Percentiles rank a stretch among this genome's conserved stretches.
These are phyloP conservation scores for Sander lucioperca DNA, from an alignment of 2,113 vertebrate species.

Conservation along the genomic window DNA sequence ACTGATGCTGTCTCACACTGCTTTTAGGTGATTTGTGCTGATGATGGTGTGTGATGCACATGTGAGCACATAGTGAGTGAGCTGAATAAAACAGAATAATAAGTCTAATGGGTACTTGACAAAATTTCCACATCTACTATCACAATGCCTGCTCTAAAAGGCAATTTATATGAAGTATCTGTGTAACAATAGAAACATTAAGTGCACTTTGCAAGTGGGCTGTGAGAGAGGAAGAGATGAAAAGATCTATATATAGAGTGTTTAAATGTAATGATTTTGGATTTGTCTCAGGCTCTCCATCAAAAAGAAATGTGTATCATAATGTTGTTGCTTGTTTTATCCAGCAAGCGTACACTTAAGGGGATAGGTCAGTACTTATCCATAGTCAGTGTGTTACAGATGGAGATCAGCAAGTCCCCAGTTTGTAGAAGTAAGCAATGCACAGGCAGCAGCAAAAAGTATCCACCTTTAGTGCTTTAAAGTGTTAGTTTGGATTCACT, in stretches of 20 bases:
- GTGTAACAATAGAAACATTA: background rate
- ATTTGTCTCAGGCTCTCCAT: background rate
- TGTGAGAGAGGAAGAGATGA: background rate
- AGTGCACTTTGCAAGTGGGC: background rate
- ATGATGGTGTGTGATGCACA: background rate
- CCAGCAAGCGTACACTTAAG: background rate
- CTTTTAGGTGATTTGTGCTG: constrained; percentile 2
- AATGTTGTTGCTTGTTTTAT: background rate
- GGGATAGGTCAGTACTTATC: no score
- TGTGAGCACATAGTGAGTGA: background rate
- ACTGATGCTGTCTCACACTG: background rate
- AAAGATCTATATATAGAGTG: background rate
- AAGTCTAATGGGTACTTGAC: background rate
- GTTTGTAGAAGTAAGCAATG: no score
- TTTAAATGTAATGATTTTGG: constrained; percentile 1
- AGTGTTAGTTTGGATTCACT: no score
- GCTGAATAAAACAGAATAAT: background rate
- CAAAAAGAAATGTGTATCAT: background rate
- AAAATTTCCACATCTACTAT: background rate
- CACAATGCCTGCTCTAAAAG: background rate
- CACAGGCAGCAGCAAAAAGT: no score
- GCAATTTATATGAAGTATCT: background rate
- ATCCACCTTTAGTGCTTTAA: no score
- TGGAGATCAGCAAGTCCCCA: no score
- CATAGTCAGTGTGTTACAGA: no score